phyloP scores from a whole-genome alignment of 2,113 vertebrate genomes.

The Potamarius usumacintae region DNA sequence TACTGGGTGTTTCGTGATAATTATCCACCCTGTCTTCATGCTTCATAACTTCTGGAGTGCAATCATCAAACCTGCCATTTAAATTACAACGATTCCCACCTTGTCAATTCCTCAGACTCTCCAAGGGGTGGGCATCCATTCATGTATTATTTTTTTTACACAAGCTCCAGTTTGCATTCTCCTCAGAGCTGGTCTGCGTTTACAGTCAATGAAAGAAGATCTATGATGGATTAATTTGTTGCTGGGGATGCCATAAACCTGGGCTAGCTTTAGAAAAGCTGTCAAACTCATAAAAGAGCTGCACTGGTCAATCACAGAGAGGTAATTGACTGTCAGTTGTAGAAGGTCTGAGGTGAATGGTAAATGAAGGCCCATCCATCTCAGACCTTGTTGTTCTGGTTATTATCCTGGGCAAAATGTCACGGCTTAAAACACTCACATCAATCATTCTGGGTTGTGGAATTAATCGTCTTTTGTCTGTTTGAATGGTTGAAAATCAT shows the following conservation, averaged over 20 bases:
- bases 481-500: not conserved
- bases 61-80: constrained; percentile 42
- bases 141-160: not conserved
- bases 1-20: not conserved
- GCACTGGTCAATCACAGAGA: constrained; percentile 46
- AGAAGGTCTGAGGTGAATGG: constrained; percentile 58
- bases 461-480: constrained; percentile 21
- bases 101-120: constrained; percentile 19
- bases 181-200: not conserved
- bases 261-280: constrained; percentile 48
- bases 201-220: constrained; percentile 22
- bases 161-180: not conserved
- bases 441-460: not conserved
- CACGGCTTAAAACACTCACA: constrained; percentile 4
- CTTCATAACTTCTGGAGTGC: constrained; percentile 32
- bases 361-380: constrained; percentile 65
- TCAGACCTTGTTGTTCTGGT: constrained; percentile 42
- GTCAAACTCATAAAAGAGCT: constrained; percentile 55
- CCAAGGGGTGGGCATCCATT: constrained; percentile 12
- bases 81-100: constrained; percentile 41
- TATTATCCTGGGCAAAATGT: constrained; percentile 29
- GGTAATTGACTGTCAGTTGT: constrained; percentile 69
- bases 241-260: constrained; percentile 51
- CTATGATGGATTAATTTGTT: constrained; percentile 60
- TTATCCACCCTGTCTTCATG: constrained; percentile 1